Conservation (phyloP, 2,797 vertebrate species). For the Psittacula derbiana region DNA sequence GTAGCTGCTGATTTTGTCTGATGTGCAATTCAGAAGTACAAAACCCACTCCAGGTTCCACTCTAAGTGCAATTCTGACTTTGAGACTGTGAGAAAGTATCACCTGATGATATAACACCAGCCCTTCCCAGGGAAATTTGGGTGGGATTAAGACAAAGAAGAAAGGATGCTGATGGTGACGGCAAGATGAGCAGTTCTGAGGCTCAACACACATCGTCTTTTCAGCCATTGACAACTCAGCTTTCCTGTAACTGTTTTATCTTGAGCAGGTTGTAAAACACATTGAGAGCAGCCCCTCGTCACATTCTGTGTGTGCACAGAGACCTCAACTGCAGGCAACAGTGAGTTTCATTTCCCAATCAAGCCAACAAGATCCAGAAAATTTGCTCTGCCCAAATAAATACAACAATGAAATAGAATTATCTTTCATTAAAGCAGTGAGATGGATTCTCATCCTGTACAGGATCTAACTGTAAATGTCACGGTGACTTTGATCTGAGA, state of each 20-base stretch:
- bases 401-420: background rate
- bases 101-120: background rate
- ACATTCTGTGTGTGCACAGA: rapidly evolving
- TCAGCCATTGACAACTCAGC: background rate
- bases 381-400: background rate
- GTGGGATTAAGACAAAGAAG: background rate
- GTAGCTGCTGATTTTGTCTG: background rate
- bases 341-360: background rate
- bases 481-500: background rate
- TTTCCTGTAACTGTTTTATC: background rate
- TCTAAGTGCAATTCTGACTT: background rate
- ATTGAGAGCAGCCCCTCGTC: background rate
- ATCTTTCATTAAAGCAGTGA: background rate
- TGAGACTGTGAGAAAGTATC: background rate
- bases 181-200: background rate
- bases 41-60: background rate
- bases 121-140: background rate
- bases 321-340: background rate
- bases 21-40: background rate
- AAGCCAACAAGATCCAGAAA: background rate
- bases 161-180: too few species aligned
- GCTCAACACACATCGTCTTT: background rate
- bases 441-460: background rate
- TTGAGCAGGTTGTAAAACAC: background rate
- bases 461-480: background rate